Evolutionary conservation across 2,113 vertebrate genomes (phyloP).

Genomic region (Lanius ludovicianus): DNA sequence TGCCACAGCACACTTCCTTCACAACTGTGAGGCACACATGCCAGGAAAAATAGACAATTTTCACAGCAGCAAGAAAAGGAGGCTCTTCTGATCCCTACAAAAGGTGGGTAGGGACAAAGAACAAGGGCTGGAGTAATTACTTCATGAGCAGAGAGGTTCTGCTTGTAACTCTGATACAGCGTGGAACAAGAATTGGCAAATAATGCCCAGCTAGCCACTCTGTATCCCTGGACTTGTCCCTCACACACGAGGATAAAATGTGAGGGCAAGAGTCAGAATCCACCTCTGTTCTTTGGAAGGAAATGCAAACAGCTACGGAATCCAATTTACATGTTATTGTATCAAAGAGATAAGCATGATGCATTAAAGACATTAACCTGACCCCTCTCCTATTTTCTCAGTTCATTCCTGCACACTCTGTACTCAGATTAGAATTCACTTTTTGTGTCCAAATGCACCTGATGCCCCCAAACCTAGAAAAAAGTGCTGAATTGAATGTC

Average conservation of each 20-base stretch:
- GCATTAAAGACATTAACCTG: not conserved
- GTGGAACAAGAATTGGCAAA: not conserved
- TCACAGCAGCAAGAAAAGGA: not conserved
- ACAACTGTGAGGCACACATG: not conserved
- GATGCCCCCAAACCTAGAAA: not conserved
- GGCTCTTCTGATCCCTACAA: not conserved
- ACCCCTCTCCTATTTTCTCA: not conserved
- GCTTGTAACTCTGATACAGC: not conserved
- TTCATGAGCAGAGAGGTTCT: not conserved
- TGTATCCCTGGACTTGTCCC: not conserved
- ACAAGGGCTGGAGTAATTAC: not conserved
- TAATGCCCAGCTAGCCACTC: accelerated
- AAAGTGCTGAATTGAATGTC: accelerated
- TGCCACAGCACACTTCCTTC: not conserved
- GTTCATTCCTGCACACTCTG: not conserved
- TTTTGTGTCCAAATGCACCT: not conserved
- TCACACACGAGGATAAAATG: not conserved
- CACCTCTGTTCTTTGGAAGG: not conserved
- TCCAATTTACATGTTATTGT: not conserved
- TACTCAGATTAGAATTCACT: not conserved
- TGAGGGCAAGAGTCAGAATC: not conserved
- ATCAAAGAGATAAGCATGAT: not conserved
- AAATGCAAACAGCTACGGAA: not conserved
- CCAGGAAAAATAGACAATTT: not conserved
- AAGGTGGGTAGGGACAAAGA: not conserved